Percentiles rank a stretch among this genome's conserved stretches.
phyloP scores from a whole-genome alignment of 2,797 vertebrate genomes.

The Pipistrellus nathusii region DNA sequence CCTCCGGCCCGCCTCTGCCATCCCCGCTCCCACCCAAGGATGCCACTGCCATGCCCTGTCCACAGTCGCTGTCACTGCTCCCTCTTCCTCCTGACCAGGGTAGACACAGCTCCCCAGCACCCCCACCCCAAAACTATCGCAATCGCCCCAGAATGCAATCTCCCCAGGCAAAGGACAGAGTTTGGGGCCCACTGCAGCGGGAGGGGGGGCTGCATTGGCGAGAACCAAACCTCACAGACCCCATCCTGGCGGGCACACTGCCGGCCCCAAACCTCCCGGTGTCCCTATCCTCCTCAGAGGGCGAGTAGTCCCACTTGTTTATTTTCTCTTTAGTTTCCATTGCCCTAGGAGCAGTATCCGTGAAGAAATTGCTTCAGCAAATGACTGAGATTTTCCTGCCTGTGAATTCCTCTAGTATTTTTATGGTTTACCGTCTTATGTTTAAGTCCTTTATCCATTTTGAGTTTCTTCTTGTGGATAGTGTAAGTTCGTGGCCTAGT shows the following conservation, averaged over 20 bases:
- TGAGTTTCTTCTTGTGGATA: too few species aligned
- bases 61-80: conserved; percentile 82
- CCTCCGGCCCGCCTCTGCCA: conserved; percentile 68
- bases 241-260: conserved; percentile 73
- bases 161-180: conserved; percentile 64
- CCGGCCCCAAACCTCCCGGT: conserved; percentile 73
- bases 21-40: conserved; percentile 77
- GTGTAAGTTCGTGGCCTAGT: too few species aligned
- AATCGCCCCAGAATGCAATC: conserved; percentile 57
- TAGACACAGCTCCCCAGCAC: conserved; percentile 69
- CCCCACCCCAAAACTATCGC: conserved; percentile 70
- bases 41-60: conserved; percentile 76
- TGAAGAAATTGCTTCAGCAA: too few species aligned
- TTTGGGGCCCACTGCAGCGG: conserved; percentile 77
- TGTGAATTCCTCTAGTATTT: too few species aligned
- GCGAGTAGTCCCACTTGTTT: too few species aligned
- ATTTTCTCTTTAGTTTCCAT: too few species aligned
- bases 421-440: too few species aligned
- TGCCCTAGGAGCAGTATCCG: not conserved
- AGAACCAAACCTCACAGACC: conserved; percentile 79
- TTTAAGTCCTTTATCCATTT: too few species aligned
- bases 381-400: too few species aligned
- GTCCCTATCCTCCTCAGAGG: conserved; percentile 70
- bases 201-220: conserved; percentile 67
- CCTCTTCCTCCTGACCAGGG: conserved; percentile 79